Percentiles rank a stretch among this genome's conserved stretches.
phyloP scores from a whole-genome alignment of 2,113 vertebrate species.

The Cichladusa arquata region DNA sequence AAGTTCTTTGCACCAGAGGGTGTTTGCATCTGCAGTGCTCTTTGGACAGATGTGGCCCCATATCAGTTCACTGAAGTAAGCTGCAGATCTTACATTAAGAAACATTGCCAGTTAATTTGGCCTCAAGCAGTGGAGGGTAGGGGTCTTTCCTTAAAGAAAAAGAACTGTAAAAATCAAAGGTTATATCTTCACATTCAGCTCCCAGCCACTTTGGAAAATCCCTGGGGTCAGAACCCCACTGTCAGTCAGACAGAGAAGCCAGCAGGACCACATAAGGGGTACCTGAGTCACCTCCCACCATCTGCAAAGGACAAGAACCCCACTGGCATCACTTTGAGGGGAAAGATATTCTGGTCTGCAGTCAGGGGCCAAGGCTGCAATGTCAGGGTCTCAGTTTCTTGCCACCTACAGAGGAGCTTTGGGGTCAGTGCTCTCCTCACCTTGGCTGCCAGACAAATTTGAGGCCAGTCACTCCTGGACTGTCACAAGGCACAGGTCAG shows the following conservation, averaged over 20 bases:
- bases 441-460: neutral
- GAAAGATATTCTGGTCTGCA: neutral
- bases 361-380: neutral
- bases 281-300: neutral
- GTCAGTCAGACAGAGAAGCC: neutral
- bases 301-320: neutral
- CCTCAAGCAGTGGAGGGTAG: neutral
- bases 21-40: neutral
- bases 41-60: neutral
- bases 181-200: neutral
- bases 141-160: neutral
- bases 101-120: neutral
- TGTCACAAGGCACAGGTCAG: neutral
- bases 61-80: neutral
- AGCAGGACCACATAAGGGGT: neutral
- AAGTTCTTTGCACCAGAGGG: neutral
- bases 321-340: neutral
- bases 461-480: neutral
- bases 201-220: neutral
- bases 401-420: neutral
- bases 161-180: neutral
- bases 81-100: neutral
- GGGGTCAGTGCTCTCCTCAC: rapidly evolving
- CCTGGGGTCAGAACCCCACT: rapidly evolving
- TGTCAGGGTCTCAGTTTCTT: neutral